phyloP scores from a whole-genome alignment of 2,113 vertebrate genomes.

The Globicephala melas region DNA sequence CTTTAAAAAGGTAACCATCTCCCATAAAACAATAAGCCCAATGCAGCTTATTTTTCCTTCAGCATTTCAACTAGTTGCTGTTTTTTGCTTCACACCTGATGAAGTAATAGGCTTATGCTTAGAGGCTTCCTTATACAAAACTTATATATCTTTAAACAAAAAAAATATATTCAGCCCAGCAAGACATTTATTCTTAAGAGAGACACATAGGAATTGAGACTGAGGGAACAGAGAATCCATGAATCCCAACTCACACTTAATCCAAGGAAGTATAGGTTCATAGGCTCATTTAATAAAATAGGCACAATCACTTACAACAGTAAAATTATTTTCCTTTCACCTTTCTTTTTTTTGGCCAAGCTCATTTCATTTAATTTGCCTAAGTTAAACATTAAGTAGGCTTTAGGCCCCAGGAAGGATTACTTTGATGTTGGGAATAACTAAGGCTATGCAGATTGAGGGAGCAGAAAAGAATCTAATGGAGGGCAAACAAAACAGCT shows the following conservation, averaged over 20 bases:
- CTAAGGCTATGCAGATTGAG: neutral
- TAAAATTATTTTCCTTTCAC: neutral
- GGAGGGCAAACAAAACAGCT: neutral
- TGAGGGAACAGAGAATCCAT: neutral
- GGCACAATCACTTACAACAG: neutral
- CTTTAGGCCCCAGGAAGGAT: neutral
- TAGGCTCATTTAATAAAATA: neutral
- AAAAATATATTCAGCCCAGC: neutral
- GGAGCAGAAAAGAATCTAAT: neutral
- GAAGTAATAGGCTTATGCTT: neutral
- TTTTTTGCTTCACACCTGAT: neutral
- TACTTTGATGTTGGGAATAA: neutral
- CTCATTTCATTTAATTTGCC: neutral
- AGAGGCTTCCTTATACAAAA: neutral
- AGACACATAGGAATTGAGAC: neutral
- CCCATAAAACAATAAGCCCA: neutral
- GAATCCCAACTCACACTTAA: neutral
- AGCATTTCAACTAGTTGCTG: neutral
- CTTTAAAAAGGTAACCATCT: neutral
- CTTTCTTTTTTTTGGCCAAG: neutral
- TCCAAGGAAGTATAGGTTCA: neutral
- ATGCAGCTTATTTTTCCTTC: neutral
- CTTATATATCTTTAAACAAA: neutral
- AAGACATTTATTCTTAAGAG: neutral
- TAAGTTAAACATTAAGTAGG: neutral